Conservation (phyloP, 53 echinoderm and acorn worm genomes). For the Holothuria scabra region DNA sequence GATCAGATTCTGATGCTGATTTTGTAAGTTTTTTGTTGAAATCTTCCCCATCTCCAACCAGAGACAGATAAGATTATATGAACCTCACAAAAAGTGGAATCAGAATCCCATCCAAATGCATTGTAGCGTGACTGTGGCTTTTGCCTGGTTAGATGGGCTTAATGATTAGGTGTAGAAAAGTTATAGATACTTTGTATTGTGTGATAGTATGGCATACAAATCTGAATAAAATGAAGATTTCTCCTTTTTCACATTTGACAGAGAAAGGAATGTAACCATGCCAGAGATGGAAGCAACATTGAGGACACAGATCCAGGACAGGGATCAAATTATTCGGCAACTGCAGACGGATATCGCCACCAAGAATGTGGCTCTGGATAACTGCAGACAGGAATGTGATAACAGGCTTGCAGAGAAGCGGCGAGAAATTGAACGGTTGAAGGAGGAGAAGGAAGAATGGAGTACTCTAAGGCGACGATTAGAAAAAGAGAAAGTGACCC, state of each 20-base stretch:
- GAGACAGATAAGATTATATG: too few species aligned
- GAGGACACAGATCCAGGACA: slow-evolving; percentile 72
- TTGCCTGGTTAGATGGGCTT: too few species aligned
- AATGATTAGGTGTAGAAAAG: too few species aligned
- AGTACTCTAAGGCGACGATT: slow-evolving; percentile 65
- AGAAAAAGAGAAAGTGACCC: slow-evolving; percentile 81
- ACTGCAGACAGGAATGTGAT: slow-evolving; percentile 59
- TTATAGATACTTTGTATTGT: too few species aligned
- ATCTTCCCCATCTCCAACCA: too few species aligned
- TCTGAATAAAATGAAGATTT: too few species aligned
- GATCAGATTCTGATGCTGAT: too few species aligned
- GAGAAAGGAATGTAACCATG: slow-evolving; percentile 59
- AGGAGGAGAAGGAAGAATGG: slow-evolving; percentile 73
- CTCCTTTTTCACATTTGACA: neutral
- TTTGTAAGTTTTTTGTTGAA: too few species aligned
- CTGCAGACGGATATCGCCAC: slow-evolving; percentile 83
- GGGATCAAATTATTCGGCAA: slow-evolving; percentile 79
- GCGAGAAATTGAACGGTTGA: slow-evolving; percentile 70
- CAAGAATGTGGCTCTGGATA: slow-evolving; percentile 85
- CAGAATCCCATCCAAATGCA: too few species aligned
- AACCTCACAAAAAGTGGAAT: too few species aligned
- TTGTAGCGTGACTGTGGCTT: too few species aligned
- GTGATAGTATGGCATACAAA: too few species aligned
- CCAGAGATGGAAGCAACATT: slow-evolving; percentile 76
- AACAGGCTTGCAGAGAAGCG: slow-evolving; percentile 75